phyloP scores from a whole-genome alignment of 2,113 vertebrate genomes.

The Apteryx mantelli region DNA sequence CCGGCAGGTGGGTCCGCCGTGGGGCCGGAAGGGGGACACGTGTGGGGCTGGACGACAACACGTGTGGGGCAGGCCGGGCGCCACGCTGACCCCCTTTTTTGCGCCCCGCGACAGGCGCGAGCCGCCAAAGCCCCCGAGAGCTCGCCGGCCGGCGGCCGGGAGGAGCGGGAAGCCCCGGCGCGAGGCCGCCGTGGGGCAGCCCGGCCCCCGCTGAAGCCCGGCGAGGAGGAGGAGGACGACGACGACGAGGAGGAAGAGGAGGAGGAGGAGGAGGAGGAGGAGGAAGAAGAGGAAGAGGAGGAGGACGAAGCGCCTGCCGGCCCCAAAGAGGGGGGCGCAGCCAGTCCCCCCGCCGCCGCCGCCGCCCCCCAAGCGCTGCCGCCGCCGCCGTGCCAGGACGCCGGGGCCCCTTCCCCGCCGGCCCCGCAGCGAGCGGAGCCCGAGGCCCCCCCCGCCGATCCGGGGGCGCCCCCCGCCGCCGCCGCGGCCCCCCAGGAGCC shows the following conservation, averaged over 20 bases:
- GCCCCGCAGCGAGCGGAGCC: too few species aligned
- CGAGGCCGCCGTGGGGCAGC: slow-evolving; percentile 44
- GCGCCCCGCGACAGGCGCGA: slow-evolving; percentile 46
- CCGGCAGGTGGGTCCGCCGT: slow-evolving; percentile 61
- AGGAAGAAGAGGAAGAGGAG: slow-evolving; percentile 63
- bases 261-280: neutral
- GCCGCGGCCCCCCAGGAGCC: too few species aligned
- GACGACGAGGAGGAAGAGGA: slow-evolving; percentile 67
- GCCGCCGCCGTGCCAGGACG: too few species aligned
- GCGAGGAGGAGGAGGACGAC: slow-evolving; percentile 61
- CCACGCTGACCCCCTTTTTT: too few species aligned
- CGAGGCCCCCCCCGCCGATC: too few species aligned
- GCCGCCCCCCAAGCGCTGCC: too few species aligned
- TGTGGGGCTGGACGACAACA: too few species aligned
- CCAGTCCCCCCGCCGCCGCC: too few species aligned
- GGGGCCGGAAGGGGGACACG: too few species aligned
- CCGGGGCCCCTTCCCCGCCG: slow-evolving; percentile 13
- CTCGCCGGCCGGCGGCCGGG: slow-evolving; percentile 49
- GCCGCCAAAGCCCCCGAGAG: slow-evolving; percentile 57
- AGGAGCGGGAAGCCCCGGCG: slow-evolving; percentile 65
- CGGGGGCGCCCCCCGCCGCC: too few species aligned
- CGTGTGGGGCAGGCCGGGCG: too few species aligned
- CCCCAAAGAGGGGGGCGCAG: too few species aligned
- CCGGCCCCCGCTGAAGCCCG: neutral
- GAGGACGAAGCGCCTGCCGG: slow-evolving; percentile 41